Evolutionary conservation across 2,113 vertebrate genomes (phyloP), one percentile per base, ranked within the genome.

Genomic region (Coracopsis vasa): DNA sequence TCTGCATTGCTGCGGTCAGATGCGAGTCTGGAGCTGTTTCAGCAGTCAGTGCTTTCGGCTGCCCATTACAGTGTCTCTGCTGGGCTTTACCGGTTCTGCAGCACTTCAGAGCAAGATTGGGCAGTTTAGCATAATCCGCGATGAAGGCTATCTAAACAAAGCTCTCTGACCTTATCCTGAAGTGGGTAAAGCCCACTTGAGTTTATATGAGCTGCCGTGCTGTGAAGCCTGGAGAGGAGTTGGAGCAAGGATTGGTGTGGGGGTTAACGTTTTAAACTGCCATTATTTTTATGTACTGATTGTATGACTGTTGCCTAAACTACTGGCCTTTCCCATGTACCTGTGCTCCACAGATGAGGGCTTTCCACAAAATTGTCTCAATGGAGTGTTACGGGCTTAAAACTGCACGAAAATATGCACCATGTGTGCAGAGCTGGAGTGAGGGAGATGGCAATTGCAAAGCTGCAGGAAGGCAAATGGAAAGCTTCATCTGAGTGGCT

Each of bases 401-500:
- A 80, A 25, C 35, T 18, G 31, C 28, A 24, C 60, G 9, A 8
- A 31, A n/a, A 39, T 7, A 9, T 20, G 5, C 5, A 3, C 3
- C 15, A 0, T 10, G 6, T 1, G 2, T n/a, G 64, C 25, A 9
- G 35, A 41, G 21, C 19, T 6, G 2, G 47, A 4, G 80, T 9
- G 37, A 13, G 0, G 4, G 48, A 21, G 56, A 2, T 5, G 12
- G 29, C 56, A 25, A 7, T 10, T 14, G 61, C 61, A 48, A 74
- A 54, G 14, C 51, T 33, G 45, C 53, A 44, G 61, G 74, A 25
- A 11, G 45, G 61, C 44, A n/a, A 3, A 4, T 0, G 6, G 51
- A 7, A 37, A 13, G 31, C 61, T 13, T 58, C 48, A 15, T 5
- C 60, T 21, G 41, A 37, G 37, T 37, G 10, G 41, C 4, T 6